phyloP scores from a whole-genome alignment of 2,797 vertebrate genomes.

The Thaleichthys pacificus region DNA sequence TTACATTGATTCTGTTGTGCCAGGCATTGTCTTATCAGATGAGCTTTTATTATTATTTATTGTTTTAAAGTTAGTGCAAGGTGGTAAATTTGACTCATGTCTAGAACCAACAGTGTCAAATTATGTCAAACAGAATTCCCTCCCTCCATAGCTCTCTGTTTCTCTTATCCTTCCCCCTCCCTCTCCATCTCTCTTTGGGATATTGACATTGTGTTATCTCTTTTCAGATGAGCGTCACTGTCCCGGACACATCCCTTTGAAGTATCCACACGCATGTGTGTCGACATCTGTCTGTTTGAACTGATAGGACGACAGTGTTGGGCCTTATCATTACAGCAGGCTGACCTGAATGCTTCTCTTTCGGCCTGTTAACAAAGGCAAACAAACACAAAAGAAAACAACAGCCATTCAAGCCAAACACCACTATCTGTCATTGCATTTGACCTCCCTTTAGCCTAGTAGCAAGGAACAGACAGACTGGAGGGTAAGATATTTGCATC shows the following conservation, averaged over 20 bases:
- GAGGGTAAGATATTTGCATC: constrained; percentile 48
- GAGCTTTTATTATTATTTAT: too few relatives aligned
- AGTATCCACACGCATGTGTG: background rate
- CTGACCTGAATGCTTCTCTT: background rate
- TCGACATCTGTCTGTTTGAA: constrained; percentile 1
- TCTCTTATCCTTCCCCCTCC: background rate
- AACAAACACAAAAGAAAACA: constrained; percentile 17
- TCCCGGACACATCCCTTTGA: background rate
- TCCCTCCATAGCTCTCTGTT: background rate
- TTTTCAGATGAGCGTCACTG: background rate
- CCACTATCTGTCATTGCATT: constrained; percentile 17
- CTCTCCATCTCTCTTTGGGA: background rate
- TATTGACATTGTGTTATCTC: background rate
- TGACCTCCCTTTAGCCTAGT: constrained; percentile 37
- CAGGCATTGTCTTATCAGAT: background rate
- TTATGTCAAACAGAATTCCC: background rate
- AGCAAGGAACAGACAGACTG: constrained; percentile 6
- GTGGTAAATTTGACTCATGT: background rate
- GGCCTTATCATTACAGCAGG: background rate
- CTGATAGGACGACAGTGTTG: background rate
- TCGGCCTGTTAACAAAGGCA: background rate
- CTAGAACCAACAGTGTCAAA: constrained; percentile 1
- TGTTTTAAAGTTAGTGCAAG: too few relatives aligned
- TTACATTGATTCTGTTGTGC: background rate
- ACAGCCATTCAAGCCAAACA: background rate